Evolutionary conservation across 2,888 invertebrate genomes (phyloP).

Genomic region (Onthophagus sagittarius): DNA sequence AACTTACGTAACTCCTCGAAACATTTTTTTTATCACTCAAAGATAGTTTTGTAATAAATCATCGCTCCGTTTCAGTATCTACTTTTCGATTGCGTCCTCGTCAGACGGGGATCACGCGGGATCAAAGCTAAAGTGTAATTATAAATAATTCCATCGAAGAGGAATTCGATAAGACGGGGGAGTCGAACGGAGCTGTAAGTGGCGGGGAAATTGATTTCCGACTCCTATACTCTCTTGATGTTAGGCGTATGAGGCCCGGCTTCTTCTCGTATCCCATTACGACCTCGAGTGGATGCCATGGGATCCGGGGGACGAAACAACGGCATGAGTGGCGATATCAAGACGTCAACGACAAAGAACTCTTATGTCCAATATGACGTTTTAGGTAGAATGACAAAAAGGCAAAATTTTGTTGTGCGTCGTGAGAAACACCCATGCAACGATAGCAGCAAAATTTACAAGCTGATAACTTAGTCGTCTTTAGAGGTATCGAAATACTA

Average conservation of each 20-base stretch:
- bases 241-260: background rate
- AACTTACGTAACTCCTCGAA: too few species aligned
- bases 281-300: background rate
- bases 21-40: too few species aligned
- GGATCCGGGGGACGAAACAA: background rate
- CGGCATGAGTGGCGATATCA: background rate
- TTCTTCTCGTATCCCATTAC: background rate
- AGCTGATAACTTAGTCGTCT: too few species aligned
- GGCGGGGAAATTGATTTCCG: slow-evolving; percentile 3
- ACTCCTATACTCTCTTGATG: background rate
- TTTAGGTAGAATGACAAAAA: background rate
- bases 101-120: background rate
- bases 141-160: slow-evolving; percentile 3
- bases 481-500: too few species aligned
- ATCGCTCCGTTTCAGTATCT: background rate
- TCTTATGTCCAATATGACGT: background rate
- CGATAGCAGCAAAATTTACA: too few species aligned
- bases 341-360: background rate
- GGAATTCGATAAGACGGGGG: background rate
- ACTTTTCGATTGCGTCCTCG: background rate
- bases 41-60: background rate
- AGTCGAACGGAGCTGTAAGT: background rate
- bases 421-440: too few species aligned
- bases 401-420: too few species aligned
- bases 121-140: background rate